Evolutionary conservation across 2,113 vertebrate species (phyloP), one percentile per base, ranked within the genome.

Genomic region (Chloropsis cyanopogon): DNA sequence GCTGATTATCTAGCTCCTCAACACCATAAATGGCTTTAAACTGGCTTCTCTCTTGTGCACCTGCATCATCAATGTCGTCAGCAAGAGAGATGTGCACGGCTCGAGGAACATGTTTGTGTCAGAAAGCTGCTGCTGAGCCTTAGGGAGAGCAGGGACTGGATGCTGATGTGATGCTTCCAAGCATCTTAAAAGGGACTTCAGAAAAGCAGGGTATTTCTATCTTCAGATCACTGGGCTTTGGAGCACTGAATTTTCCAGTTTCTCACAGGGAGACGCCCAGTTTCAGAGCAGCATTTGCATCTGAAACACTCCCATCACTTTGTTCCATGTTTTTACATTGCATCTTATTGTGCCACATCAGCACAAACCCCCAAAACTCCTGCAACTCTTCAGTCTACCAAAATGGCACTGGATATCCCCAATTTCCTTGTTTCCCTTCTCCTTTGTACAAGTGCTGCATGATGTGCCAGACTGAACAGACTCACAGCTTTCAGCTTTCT

Each of bases 1-100:
- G 80, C 87, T 82, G 84, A 64, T 79, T 94, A 93, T 88, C 86
- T 53, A 94, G 92, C 95, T 81, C 57, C 69, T 82, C 93, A 72
- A 42, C 71, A 82, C 95, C 96, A 94, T 94, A 97, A 97, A 97
- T 70, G 95, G 93, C 91, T 97, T 84, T 88, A 95, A 95, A 95
- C 52, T 65, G 92, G 82, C 95, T 86, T 70, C 94, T 96, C 88
- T 79, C 95, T 96, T 75, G 86, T 88, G 86, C 53, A 96, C 95
- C 96, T 86, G 92, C 96, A 94, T 96, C 96, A 92, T 88, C 95
- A n/a, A 49, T 97, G 97, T 97, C 83, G 89, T 96, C 79, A 94
- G 94, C 82, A 90, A 66, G 81, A 96, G 94, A 59, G 91, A 96
- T 95, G 96, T 90, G 90, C 85, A 88, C 12, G 7, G 91, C 96